Conservation (phyloP, 2,888 invertebrate genomes). For the Schizotus pectinicornis region DNA sequence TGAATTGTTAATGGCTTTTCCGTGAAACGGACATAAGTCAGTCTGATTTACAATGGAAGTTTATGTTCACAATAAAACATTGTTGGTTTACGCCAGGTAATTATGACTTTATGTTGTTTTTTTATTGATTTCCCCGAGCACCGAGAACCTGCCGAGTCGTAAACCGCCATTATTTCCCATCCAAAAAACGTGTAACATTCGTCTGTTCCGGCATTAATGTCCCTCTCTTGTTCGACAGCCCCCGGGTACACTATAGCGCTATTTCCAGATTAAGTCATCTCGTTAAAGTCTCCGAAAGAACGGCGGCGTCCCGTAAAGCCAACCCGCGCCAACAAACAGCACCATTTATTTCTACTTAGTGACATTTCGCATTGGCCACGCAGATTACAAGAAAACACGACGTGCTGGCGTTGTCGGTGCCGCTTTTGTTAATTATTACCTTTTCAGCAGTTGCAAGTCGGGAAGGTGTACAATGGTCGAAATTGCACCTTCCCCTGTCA, state of each 20-base stretch:
- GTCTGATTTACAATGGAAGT: conserved; percentile 25
- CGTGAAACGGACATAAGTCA: conserved; percentile 27
- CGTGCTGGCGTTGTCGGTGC: conserved; percentile 51
- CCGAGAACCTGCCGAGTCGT: conserved; percentile 32
- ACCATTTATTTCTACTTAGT: conserved; percentile 59
- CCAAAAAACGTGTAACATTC: conserved; percentile 38
- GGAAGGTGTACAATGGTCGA: conserved; percentile 29
- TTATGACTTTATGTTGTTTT: conserved; percentile 36
- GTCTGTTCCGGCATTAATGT: conserved; percentile 32
- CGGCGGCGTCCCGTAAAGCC: conserved; percentile 18
- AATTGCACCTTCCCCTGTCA: conserved; percentile 34
- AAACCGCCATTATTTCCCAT: conserved; percentile 36
- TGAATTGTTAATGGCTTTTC: conserved; percentile 25
- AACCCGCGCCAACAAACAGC: conserved; percentile 50
- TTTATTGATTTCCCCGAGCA: conserved; percentile 36
- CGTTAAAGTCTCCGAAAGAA: conserved; percentile 19
- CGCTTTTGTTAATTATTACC: conserved; percentile 52
- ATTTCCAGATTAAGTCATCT: conserved; percentile 24
- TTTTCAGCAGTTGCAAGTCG: conserved; percentile 37
- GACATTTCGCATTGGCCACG: conserved; percentile 59
- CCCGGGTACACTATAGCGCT: background rate
- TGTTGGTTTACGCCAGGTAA: conserved; percentile 35
- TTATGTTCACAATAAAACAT: conserved; percentile 34
- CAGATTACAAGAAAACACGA: conserved; percentile 55
- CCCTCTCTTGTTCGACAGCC: background rate